These are phyloP conservation scores for Auanema sp. DNA, from an alignment of 2,888 invertebrate species.

Conservation along the genomic window DNA sequence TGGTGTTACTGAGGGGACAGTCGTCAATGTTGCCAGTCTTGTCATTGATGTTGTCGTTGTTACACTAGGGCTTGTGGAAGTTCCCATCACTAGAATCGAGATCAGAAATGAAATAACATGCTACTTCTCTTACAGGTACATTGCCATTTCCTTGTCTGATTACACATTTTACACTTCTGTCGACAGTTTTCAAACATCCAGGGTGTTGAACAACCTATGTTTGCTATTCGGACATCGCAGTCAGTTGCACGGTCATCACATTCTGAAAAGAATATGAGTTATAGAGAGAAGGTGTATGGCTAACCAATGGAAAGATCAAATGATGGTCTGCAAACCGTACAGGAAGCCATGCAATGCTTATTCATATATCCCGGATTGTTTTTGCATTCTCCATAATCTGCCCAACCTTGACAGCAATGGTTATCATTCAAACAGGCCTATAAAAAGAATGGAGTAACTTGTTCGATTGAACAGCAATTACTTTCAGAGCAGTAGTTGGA, in stretches of 20 bases:
- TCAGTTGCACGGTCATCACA: conserved; percentile 8
- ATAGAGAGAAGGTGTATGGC: background rate
- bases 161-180: conserved; percentile 5
- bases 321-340: conserved; percentile 20
- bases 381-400: conserved; percentile 44
- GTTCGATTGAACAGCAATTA: background rate
- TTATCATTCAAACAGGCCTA: conserved; percentile 56
- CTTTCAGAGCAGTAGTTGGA: background rate
- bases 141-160: background rate
- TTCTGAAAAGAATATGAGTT: background rate
- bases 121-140: conserved; percentile 3
- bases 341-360: conserved; percentile 50
- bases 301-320: conserved; percentile 8
- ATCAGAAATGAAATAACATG: background rate
- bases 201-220: background rate
- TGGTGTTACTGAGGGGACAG: too few relatives aligned
- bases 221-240: background rate
- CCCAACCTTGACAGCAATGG: conserved; percentile 54
- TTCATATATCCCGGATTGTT: conserved; percentile 53
- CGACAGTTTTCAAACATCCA: conserved; percentile 16
- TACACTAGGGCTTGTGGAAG: background rate
- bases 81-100: background rate
- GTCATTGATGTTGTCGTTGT: too few relatives aligned
- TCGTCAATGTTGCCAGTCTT: too few relatives aligned
- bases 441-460: conserved; percentile 5